Evolutionary conservation across 2,888 invertebrate species (phyloP), one percentile per base, ranked within the genome.

Genomic region (Plebejus argus): DNA sequence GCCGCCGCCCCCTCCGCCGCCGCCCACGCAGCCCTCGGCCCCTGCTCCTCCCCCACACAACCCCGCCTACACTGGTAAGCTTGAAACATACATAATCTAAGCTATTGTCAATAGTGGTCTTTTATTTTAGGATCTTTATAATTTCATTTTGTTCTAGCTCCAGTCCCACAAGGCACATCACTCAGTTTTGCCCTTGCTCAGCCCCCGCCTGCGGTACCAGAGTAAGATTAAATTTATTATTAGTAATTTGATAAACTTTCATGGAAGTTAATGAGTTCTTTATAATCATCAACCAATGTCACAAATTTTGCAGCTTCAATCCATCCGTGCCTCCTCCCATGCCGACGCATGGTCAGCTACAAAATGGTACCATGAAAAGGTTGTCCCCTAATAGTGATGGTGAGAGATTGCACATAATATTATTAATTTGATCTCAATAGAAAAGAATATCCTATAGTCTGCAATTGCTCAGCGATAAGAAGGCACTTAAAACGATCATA

Each of bases 141-240:
- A 66, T 74, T n/a, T 20, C 58, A 76, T 71, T 77, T 78, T 77
- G 76, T 83, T 76, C 81, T n/a, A 85, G 85, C 79, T 79, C 80
- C 83, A 58, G 81, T 83, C 53, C 80, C 82, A 23, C 77, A 80
- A 76, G 78, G 39, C 49, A 39, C 77, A 66, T 33, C 81, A 4
- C 71, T 56, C 74, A 91, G 91, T 76, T 90, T 89, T 83, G 90
- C 91, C 81, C 85, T 89, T 1, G 87, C 85, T 45, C 85, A 83
- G 76, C 92, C 92, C 10, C 92, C 92, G 3, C 92, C 92, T 0
- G 49, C 53, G 15, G 74, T 74, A 28, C 23, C 28, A 49, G 49
- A 74, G 74, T 74, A 72, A 72, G 72, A 39, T 20, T 45, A n/a
- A 7, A 45, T 45, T 45, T 20, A 20, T 39, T 10, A 39, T 39